Evolutionary conservation across 2,888 invertebrate species (phyloP), one percentile per base, ranked within the genome.

Genomic region (Macaria liturata): DNA sequence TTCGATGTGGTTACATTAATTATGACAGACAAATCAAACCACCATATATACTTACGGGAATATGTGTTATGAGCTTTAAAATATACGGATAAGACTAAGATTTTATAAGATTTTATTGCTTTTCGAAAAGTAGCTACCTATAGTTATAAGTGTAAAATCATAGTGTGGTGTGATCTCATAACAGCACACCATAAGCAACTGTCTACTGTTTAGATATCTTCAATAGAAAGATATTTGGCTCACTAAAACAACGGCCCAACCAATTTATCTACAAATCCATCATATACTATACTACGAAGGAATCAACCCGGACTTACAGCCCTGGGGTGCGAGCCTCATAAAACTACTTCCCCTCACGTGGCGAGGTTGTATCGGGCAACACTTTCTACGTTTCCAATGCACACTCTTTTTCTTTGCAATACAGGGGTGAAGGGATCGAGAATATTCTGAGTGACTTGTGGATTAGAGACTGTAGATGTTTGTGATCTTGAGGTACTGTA

Each of bases 281-380:
- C 57, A 1, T 80, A 57, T 81, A 80, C 88, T 86, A 63, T 65
- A 57, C 66, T 70, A 70, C 76, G 78, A 86, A 88, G 85, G 81
- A 88, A 88, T 88, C 88, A 86, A 83, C 85, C 82, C 81, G 83
- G 86, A 79, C 86, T 81, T 80, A 84, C 80, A 76, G 78, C 78
- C 72, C 71, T 78, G 81, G 87, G 88, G 88, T 80, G 85, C 76
- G 77, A 80, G 77, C 84, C 83, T 85, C 88, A 84, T 91, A 90
- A 88, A 90, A 88, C 88, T 85, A 84, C 81, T 84, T 84, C 88
- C 91, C 91, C 89, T 75, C 73, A 76, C 76, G 72, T 70, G 69
- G 76, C 74, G 75, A 76, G 76, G 77, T 76, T 72, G 70, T 74
- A 74, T 69, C 62, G 65, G 65, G 72, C 74, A 74, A 78, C 77